Percentiles rank a stretch among this genome's conserved stretches.
phyloP scores from a whole-genome alignment of 2,888 invertebrate genomes.

The Argyresthia goedartella region DNA sequence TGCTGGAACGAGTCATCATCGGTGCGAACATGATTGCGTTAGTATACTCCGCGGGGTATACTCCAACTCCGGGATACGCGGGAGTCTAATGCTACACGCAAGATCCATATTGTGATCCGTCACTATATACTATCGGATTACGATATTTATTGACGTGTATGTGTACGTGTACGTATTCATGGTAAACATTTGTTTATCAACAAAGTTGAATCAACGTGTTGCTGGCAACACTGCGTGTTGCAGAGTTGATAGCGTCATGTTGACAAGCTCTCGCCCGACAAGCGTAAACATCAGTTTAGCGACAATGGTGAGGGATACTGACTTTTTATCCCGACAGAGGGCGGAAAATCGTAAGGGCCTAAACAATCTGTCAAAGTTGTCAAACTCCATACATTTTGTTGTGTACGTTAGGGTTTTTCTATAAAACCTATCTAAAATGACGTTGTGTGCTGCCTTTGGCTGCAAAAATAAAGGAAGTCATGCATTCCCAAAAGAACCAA shows the following conservation, averaged over 20 bases:
- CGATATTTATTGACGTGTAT: constrained; percentile 7
- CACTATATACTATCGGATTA: constrained; percentile 8
- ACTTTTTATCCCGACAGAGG: too few species aligned
- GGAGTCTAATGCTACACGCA: not conserved
- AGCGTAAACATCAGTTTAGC: constrained; percentile 3
- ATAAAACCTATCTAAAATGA: not conserved
- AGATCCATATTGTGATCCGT: constrained; percentile 2
- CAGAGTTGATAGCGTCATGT: not conserved
- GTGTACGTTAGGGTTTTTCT: too few species aligned
- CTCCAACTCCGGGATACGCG: too few species aligned
- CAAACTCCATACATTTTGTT: too few species aligned
- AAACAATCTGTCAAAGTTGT: too few species aligned
- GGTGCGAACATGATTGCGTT: too few species aligned
- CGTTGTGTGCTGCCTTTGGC: not conserved
- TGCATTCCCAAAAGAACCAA: too few species aligned
- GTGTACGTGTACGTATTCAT: not conserved
- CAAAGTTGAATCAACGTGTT: not conserved
- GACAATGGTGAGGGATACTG: constrained; percentile 1
- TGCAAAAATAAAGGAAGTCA: not conserved
- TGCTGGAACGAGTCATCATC: too few species aligned
- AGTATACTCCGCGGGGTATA: too few species aligned
- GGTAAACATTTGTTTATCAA: not conserved
- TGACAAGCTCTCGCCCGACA: constrained; percentile 7
- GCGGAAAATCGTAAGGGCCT: too few species aligned
- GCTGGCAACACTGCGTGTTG: constrained; percentile 8